Evolutionary conservation across 2,797 vertebrate species (phyloP).

Genomic region (Nyctalus aviator): DNA sequence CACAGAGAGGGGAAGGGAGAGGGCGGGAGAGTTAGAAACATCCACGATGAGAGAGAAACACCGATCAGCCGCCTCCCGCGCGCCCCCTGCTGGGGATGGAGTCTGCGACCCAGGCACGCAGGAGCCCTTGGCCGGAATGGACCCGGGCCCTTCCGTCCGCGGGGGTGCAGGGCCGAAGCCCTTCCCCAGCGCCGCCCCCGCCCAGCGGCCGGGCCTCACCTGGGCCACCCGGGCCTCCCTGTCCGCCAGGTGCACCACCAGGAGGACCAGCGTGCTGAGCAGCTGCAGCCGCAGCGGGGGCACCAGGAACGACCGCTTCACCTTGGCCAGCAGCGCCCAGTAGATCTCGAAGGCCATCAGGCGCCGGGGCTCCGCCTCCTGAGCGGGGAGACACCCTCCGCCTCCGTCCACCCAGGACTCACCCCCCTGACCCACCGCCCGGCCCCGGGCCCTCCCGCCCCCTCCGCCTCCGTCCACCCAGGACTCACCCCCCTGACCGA

Average conservation of each 20-base stretch:
- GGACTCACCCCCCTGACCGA: rapidly evolving
- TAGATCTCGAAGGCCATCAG: constrained; percentile 73
- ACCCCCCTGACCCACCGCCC: rapidly evolving
- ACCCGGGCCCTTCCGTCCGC: no score
- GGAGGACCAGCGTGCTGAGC: neutral
- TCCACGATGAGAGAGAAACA: no score
- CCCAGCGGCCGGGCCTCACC: constrained; percentile 62
- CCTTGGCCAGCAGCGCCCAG: neutral
- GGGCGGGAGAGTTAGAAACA: no score
- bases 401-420: neutral
- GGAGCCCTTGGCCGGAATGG: no score
- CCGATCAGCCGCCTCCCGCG: no score
- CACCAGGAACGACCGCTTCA: neutral
- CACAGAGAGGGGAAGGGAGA: no score
- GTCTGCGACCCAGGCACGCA: no score
- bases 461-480: rapidly evolving
- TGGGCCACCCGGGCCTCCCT: rapidly evolving
- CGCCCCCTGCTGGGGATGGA: no score
- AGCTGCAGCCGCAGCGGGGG: constrained; percentile 58
- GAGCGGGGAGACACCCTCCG: neutral
- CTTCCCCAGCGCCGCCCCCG: neutral
- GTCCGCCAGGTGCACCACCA: constrained; percentile 67
- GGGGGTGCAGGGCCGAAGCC: neutral
- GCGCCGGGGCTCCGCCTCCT: constrained; percentile 58
- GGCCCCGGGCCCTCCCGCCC: rapidly evolving